phyloP scores from a whole-genome alignment of 2,797 vertebrate genomes.

The Danio choprae region DNA sequence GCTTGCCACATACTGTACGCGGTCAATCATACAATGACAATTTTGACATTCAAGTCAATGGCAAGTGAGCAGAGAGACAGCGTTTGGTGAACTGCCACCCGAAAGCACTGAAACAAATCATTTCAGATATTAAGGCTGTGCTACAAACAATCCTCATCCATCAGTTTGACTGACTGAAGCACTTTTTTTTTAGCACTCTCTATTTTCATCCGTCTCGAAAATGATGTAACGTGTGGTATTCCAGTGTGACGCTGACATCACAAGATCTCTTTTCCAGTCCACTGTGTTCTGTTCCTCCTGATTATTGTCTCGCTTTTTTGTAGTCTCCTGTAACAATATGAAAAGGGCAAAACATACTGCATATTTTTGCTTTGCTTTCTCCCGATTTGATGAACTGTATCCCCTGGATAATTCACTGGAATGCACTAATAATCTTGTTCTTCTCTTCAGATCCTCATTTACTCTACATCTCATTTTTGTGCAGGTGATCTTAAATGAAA shows the following conservation, averaged over 20 bases:
- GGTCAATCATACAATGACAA: not conserved
- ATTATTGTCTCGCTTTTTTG: not conserved
- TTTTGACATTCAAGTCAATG: not conserved
- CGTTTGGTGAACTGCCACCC: not conserved
- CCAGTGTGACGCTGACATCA: not conserved
- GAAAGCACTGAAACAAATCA: conserved; percentile 18
- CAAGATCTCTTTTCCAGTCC: not conserved
- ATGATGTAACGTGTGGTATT: not conserved
- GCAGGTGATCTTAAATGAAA: not conserved
- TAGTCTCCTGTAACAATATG: not conserved
- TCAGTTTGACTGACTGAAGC: not conserved
- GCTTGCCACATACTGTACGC: not conserved
- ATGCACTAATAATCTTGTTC: not conserved
- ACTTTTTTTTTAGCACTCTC: not conserved
- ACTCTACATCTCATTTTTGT: not conserved
- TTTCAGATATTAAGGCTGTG: not conserved
- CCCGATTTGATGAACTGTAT: not conserved
- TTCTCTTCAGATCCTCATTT: not conserved
- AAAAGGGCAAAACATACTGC: not conserved
- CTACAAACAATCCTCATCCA: conserved; percentile 1
- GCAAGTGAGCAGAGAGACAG: not conserved
- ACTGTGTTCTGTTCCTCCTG: not conserved
- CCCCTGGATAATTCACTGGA: not conserved
- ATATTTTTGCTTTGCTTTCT: not conserved
- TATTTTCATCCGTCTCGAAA: not conserved